Conservation (phyloP, 2,113 vertebrate species). For the Trochalopteron elliotii region DNA sequence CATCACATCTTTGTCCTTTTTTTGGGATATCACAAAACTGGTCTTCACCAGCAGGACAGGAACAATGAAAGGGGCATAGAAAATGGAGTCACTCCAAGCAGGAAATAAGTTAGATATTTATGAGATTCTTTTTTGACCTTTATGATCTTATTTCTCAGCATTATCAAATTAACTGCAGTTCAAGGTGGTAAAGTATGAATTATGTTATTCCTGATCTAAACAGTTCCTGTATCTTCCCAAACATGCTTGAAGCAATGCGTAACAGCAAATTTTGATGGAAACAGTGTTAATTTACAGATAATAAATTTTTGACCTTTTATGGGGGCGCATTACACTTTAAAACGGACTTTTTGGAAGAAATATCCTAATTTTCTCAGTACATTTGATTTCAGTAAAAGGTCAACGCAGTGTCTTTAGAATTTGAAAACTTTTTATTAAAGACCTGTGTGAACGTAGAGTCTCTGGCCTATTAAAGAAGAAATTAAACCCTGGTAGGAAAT, state of each 20-base stretch:
- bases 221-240: not conserved
- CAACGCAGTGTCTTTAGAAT: conserved; percentile 27
- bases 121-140: not conserved
- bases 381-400: conserved; percentile 62
- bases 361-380: conserved; percentile 35
- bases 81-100: not conserved
- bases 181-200: not conserved
- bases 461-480: conserved; percentile 14
- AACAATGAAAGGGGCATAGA: not conserved
- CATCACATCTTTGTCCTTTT: not conserved
- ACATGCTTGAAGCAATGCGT: not conserved
- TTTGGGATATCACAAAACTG: not conserved
- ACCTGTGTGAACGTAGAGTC: not conserved
- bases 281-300: conserved; percentile 50
- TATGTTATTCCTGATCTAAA: not conserved
- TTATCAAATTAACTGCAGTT: not conserved
- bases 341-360: conserved; percentile 21
- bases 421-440: conserved; percentile 38
- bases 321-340: not conserved
- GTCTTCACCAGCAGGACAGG: not conserved
- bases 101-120: not conserved
- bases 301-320: conserved; percentile 56
- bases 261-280: not conserved
- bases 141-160: not conserved
- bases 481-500: conserved; percentile 29